These are phyloP conservation scores for Diarsia rubi DNA, from an alignment of 2,888 invertebrate species.

Conservation along the genomic window DNA sequence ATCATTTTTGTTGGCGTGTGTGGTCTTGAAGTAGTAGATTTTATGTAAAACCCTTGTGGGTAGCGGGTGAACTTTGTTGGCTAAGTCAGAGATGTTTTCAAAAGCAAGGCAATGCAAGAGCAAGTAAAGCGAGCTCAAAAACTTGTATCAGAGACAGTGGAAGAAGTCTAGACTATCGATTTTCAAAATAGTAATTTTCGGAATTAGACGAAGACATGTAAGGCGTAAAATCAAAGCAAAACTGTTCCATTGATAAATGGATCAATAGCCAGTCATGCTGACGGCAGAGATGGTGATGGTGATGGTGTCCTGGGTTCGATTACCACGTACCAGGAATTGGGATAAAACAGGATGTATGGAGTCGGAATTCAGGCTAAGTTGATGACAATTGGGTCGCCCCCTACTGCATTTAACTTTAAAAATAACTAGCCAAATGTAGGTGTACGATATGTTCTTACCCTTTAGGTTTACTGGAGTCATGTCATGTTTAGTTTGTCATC, in stretches of 20 bases:
- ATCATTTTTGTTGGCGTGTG: constrained; percentile 6
- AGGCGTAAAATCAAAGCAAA: not conserved
- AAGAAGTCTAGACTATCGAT: not conserved
- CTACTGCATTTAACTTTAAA: not conserved
- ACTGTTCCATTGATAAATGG: not conserved
- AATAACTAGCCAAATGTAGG: not conserved
- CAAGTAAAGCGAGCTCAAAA: too few species aligned
- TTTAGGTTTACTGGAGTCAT: not conserved
- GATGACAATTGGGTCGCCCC: not conserved
- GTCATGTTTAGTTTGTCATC: not conserved
- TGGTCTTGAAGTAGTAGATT: not conserved
- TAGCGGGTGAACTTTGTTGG: not conserved
- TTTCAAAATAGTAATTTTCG: not conserved
- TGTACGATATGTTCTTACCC: not conserved
- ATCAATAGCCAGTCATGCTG: not conserved
- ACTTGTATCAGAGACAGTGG: too few species aligned
- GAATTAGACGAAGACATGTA: not conserved
- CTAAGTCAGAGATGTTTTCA: too few species aligned
- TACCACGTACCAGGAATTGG: not conserved
- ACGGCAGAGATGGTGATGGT: too few species aligned
- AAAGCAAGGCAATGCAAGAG: too few species aligned
- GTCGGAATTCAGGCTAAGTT: not conserved
- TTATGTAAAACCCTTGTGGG: not conserved
- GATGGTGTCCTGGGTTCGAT: not conserved
- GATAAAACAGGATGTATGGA: not conserved